phyloP scores from a whole-genome alignment of 2,888 invertebrate genomes.

The Acanthosepion lycidas region DNA sequence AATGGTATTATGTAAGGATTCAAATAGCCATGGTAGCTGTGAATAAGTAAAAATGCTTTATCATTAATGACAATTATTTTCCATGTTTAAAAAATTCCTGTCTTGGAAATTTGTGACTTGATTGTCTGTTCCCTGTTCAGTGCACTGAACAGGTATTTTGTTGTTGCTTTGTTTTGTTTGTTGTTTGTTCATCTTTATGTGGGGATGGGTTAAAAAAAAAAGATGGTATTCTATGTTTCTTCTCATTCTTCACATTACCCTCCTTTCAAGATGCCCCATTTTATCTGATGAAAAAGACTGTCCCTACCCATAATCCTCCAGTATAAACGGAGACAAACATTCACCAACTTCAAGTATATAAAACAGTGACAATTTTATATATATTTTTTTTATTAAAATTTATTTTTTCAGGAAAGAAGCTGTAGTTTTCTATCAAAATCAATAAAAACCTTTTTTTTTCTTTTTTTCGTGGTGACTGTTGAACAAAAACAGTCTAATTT shows the following conservation, averaged over 20 bases:
- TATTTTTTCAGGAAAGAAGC: not conserved
- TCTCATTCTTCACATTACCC: not conserved
- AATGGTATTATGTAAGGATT: too few species aligned
- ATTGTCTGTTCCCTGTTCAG: not conserved
- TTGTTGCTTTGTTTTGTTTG: not conserved
- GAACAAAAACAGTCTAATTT: not conserved
- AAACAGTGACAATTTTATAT: not conserved
- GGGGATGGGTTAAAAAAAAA: not conserved
- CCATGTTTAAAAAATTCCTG: not conserved
- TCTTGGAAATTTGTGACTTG: not conserved
- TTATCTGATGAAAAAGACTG: not conserved
- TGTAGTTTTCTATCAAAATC: too few species aligned
- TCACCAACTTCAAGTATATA: not conserved
- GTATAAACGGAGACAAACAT: not conserved
- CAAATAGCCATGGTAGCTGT: too few species aligned
- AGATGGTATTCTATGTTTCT: not conserved
- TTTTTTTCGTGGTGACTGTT: not conserved
- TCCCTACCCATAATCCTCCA: not conserved
- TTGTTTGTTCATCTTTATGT: not conserved
- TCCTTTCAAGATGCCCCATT: not conserved
- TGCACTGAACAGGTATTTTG: not conserved
- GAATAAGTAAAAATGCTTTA: too few species aligned
- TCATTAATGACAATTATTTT: too few species aligned
- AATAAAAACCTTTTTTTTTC: not conserved
- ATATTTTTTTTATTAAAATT: not conserved